Evolutionary conservation across 2,888 invertebrate species (phyloP).

Genomic region (Drosophila diplacantha): DNA sequence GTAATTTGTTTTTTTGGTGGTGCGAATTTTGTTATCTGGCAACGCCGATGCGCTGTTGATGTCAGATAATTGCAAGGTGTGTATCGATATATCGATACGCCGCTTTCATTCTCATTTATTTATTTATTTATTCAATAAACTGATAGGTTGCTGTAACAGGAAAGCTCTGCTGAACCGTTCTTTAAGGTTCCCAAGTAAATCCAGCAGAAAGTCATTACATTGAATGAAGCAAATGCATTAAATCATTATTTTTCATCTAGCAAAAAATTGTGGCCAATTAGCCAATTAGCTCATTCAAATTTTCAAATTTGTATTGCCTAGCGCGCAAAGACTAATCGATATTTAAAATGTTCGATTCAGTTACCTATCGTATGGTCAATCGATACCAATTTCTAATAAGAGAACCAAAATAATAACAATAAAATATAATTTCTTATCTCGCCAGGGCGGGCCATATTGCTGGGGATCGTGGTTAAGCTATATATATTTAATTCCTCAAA

Average conservation of each 20-base stretch:
- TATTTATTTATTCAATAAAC: not conserved
- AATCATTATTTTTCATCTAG: not conserved
- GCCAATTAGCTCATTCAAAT: no score
- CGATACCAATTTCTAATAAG: constrained; percentile 9
- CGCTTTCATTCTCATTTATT: not conserved
- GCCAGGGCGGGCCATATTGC: not conserved
- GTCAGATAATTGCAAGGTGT: not conserved
- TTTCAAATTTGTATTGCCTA: no score
- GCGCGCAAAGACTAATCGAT: not conserved
- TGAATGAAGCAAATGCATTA: not conserved
- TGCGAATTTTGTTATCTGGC: not conserved
- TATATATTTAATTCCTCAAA: not conserved
- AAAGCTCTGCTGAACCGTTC: no score
- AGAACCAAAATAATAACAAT: constrained; percentile 22
- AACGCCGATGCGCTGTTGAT: constrained; percentile 3
- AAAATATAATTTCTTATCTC: not conserved
- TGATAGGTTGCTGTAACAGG: no score
- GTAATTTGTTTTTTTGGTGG: not conserved
- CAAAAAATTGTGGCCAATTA: no score
- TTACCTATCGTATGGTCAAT: not conserved
- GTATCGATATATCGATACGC: not conserved
- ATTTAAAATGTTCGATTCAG: no score
- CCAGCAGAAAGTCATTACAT: not conserved
- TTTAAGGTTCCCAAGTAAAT: not conserved
- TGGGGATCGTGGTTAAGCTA: not conserved